A percentile compares a stretch with the other conserved stretches of the same genome.
Conservation (phyloP, 2,888 invertebrate genomes). For the Plebejus argus region DNA sequence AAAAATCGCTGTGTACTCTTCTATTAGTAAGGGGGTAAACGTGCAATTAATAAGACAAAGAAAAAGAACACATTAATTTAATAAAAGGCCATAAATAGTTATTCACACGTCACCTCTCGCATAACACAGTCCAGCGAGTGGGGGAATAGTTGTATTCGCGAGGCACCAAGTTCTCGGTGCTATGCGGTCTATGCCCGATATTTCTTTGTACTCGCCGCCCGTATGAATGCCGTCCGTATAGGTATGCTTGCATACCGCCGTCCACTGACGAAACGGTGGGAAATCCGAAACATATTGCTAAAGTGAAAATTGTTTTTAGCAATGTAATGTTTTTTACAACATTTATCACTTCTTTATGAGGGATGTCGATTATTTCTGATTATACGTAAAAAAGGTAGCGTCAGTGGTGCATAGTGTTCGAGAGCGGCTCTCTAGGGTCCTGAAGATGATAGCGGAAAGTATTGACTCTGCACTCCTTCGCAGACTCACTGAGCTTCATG, state of each 20-base stretch:
- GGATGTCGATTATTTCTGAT: too few relatives aligned
- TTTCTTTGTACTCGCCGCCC: conserved; percentile 70
- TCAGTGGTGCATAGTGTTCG: too few relatives aligned
- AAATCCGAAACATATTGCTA: conserved; percentile 41
- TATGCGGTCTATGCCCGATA: conserved; percentile 68
- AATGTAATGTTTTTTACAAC: not conserved
- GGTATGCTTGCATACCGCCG: conserved; percentile 53
- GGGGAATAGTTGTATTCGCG: conserved; percentile 70
- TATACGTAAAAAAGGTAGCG: too few relatives aligned
- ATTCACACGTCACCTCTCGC: conserved; percentile 45
- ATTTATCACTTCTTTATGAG: not conserved
- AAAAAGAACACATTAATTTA: not conserved
- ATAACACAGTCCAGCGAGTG: conserved; percentile 66
- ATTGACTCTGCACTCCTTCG: too few relatives aligned
- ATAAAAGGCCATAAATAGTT: conserved; percentile 20
- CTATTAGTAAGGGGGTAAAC: not conserved
- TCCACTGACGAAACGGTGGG: conserved; percentile 53
- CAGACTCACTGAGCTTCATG: too few relatives aligned
- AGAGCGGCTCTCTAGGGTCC: too few relatives aligned
- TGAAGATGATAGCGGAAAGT: too few relatives aligned
- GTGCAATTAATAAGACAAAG: not conserved
- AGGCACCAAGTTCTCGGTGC: conserved; percentile 62
- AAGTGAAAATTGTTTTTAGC: conserved; percentile 30
- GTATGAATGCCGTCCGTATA: conserved; percentile 55
- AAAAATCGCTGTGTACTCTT: not conserved